Percentiles rank a stretch among this genome's conserved stretches.
Conservation (phyloP, 2,797 vertebrate species). For the Aldrovandia affinis region DNA sequence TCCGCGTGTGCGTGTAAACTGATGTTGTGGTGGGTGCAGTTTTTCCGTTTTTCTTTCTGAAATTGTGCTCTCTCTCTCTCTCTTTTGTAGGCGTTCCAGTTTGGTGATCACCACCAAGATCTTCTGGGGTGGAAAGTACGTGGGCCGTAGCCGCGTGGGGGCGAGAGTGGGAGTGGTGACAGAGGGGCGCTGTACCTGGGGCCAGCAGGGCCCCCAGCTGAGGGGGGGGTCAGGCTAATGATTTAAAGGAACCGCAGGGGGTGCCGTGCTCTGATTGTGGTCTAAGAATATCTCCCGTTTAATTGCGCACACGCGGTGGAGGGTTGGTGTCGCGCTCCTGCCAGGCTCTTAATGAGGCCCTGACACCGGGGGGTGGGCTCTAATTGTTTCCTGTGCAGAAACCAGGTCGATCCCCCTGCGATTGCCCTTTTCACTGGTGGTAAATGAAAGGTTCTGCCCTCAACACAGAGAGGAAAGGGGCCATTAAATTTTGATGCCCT, state of each 20-base stretch:
- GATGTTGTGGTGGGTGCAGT: background rate
- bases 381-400: slow-evolving; percentile 50
- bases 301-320: background rate
- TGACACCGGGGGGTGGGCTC: slow-evolving; percentile 20
- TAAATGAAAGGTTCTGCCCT: slow-evolving; percentile 50
- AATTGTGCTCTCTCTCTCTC: background rate
- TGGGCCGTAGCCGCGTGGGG: slow-evolving; percentile 42
- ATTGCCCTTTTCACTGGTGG: slow-evolving; percentile 45
- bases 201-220: background rate
- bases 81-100: slow-evolving; percentile 84
- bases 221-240: background rate
- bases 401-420: slow-evolving; percentile 33
- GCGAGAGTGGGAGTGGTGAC: background rate
- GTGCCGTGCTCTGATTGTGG: slow-evolving; percentile 5
- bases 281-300: background rate
- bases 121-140: slow-evolving; percentile 98
- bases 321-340: background rate
- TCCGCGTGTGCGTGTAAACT: background rate
- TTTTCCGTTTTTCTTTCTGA: slow-evolving; percentile 17
- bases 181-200: background rate
- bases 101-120: slow-evolving; percentile 96
- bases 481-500: slow-evolving; percentile 38
- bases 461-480: slow-evolving; percentile 33
- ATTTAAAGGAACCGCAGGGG: background rate
- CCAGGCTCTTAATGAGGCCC: background rate